Evolutionary conservation across 2,797 vertebrate genomes (phyloP).

Genomic region (Denticeps clupeoides): DNA sequence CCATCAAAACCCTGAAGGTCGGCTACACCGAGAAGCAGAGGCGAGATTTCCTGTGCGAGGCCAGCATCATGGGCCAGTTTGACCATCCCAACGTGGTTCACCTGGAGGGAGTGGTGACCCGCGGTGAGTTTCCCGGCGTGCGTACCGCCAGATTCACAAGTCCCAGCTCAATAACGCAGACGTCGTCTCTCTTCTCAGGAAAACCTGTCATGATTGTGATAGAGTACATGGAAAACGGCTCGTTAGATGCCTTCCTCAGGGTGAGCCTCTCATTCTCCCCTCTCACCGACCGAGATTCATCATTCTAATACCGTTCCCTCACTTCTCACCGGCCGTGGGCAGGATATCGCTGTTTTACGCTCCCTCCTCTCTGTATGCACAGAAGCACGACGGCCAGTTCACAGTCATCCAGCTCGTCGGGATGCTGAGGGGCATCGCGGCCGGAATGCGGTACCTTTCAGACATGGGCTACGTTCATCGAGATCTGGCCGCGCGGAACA

Average conservation of each 20-base stretch:
- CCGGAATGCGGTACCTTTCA: slow-evolving; percentile 29
- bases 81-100: slow-evolving; percentile 97
- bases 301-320: too few species aligned
- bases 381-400: slow-evolving; percentile 35
- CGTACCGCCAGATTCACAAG: too few species aligned
- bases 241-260: slow-evolving; percentile 95
- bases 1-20: slow-evolving; percentile 94
- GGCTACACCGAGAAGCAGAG: slow-evolving; percentile 95
- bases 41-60: slow-evolving; percentile 91
- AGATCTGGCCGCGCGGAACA: slow-evolving; percentile 30
- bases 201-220: slow-evolving; percentile 99
- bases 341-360: too few species aligned
- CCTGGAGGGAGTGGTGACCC: slow-evolving; percentile 93
- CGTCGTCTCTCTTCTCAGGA: slow-evolving; percentile 62
- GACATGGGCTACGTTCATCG: slow-evolving; percentile 34
- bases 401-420: slow-evolving; percentile 34
- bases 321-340: too few species aligned
- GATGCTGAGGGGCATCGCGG: slow-evolving; percentile 27
- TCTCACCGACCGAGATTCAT: too few species aligned
- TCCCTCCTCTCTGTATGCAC: background rate
- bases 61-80: slow-evolving; percentile 97
- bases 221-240: slow-evolving; percentile 98
- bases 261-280: slow-evolving; percentile 62
- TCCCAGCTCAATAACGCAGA: background rate
- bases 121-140: too few species aligned